A percentile compares a stretch with the other conserved stretches of the same genome.
Evolutionary conservation across 1,140 invertebrate genomes (phyloP).

Genomic region (Drosophila sp.): DNA sequence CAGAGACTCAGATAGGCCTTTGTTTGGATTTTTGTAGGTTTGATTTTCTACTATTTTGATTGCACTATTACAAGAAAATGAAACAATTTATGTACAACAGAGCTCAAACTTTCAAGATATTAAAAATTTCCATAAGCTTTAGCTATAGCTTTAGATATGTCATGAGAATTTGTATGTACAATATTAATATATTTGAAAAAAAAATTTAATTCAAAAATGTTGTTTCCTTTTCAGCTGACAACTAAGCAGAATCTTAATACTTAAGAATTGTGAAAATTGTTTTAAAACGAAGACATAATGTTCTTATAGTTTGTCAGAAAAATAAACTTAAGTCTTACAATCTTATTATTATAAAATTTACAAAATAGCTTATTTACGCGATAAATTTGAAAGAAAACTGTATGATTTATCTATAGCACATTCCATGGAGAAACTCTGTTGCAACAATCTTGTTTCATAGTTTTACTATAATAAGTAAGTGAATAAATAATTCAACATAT

Average conservation of each 20-base stretch:
- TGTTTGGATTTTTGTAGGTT: conserved; percentile 32
- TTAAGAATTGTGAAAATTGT: background rate
- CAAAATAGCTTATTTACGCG: conserved; percentile 45
- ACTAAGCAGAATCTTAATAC: background rate
- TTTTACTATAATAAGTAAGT: conserved; percentile 18
- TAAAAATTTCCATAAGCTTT: background rate
- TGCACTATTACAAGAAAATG: conserved; percentile 30
- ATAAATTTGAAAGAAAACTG: conserved; percentile 12
- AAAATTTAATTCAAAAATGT: background rate
- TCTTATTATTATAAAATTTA: conserved; percentile 36
- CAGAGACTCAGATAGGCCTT: conserved; percentile 60
- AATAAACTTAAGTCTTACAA: conserved; percentile 9
- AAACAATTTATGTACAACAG: conserved; percentile 26
- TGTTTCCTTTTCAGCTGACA: conserved; percentile 4
- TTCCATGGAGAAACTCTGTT: conserved; percentile 24
- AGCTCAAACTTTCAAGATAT: conserved; percentile 13
- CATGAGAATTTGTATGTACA: conserved; percentile 28
- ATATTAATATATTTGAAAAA: conserved; percentile 13
- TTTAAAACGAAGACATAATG: background rate
- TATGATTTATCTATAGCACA: background rate
- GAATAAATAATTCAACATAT: conserved; percentile 65
- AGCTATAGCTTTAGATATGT: background rate
- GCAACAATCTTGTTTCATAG: conserved; percentile 20
- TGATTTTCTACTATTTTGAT: conserved; percentile 41
- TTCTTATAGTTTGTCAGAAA: background rate